Conservation (phyloP, 2,797 vertebrate genomes). For the Gobio occitaniae region DNA sequence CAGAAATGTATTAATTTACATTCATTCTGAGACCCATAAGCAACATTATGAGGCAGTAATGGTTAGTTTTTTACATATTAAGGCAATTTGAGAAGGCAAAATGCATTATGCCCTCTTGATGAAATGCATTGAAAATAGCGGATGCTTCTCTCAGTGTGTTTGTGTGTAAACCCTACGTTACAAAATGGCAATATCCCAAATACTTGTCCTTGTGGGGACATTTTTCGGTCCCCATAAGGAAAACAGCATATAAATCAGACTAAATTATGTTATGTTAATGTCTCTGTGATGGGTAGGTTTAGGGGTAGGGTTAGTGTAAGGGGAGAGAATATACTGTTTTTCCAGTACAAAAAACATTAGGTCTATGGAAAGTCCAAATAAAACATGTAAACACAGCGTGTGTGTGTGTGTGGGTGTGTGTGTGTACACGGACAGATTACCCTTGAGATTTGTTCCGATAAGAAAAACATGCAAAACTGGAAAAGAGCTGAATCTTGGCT, state of each 20-base stretch:
- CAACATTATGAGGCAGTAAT: conserved; percentile 13
- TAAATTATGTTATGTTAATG: too few relatives aligned
- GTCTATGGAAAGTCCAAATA: too few relatives aligned
- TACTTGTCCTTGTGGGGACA: too few relatives aligned
- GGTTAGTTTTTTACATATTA: conserved; percentile 19
- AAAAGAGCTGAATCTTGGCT: conserved; percentile 35
- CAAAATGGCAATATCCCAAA: too few relatives aligned
- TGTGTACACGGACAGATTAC: conserved; percentile 38
- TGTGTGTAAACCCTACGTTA: neutral
- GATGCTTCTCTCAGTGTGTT: conserved; percentile 1
- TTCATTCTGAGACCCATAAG: conserved; percentile 4
- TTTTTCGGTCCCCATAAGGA: too few relatives aligned
- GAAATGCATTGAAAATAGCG: conserved; percentile 14
- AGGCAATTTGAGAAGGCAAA: conserved; percentile 18
- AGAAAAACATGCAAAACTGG: conserved; percentile 41
- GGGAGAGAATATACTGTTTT: too few relatives aligned
- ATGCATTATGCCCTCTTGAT: neutral
- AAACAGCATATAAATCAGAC: too few relatives aligned
- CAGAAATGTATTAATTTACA: neutral
- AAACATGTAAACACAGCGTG: too few relatives aligned
- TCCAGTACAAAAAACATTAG: too few relatives aligned
- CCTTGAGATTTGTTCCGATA: conserved; percentile 42
- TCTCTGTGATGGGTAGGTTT: too few relatives aligned
- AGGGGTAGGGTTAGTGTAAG: too few relatives aligned
- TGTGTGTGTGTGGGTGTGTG: neutral